phyloP scores from a whole-genome alignment of 2,113 vertebrate species.

The Passer domesticus region DNA sequence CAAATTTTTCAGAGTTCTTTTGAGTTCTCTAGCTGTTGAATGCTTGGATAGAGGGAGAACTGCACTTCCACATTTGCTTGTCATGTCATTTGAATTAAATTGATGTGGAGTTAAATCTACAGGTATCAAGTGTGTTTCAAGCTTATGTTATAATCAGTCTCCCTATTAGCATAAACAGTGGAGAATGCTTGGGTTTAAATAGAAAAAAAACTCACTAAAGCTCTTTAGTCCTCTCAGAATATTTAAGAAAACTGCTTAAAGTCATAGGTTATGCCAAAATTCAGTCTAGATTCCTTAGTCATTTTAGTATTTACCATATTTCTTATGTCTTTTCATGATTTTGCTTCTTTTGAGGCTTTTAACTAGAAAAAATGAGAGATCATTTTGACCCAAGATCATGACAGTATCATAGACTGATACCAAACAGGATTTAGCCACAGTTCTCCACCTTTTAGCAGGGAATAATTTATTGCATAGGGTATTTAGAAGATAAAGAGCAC shows the following conservation, averaged over 20 bases:
- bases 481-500: background rate
- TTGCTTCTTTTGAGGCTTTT: background rate
- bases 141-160: background rate
- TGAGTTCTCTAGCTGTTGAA: background rate
- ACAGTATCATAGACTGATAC: background rate
- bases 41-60: background rate
- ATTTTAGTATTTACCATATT: background rate
- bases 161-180: background rate
- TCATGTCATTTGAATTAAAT: background rate
- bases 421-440: background rate
- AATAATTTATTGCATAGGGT: background rate
- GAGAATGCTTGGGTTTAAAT: background rate
- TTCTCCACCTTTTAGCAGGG: background rate
- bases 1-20: background rate
- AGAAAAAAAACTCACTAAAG: background rate
- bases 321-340: background rate
- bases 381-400: background rate
- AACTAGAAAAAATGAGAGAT: background rate
- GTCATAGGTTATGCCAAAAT: background rate
- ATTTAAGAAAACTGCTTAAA: background rate
- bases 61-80: background rate
- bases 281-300: background rate
- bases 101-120: background rate
- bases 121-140: background rate
- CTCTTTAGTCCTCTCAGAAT: background rate